A percentile compares a stretch with the other conserved stretches of the same genome.
phyloP scores from a whole-genome alignment of 2,113 vertebrate species.

The Amazona vittata region DNA sequence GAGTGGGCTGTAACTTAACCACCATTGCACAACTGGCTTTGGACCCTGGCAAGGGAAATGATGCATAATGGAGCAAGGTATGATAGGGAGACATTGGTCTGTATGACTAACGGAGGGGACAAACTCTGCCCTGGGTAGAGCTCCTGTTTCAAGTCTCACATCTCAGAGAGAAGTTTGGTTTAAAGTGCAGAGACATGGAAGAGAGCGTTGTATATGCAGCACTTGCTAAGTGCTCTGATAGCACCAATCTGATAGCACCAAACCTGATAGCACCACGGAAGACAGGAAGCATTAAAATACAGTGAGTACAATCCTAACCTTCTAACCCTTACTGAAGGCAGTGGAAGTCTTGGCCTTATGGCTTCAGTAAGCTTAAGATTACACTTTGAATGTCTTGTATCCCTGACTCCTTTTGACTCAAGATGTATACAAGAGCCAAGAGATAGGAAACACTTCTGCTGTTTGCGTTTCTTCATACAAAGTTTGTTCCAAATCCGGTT shows the following conservation, averaged over 20 bases:
- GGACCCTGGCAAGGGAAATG: neutral
- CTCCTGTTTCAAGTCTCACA: conserved; percentile 45
- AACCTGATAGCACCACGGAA: conserved; percentile 15
- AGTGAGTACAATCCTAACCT: neutral
- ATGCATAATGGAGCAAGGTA: neutral
- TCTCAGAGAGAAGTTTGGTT: conserved; percentile 22
- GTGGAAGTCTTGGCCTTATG: neutral
- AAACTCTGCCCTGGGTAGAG: conserved; percentile 8
- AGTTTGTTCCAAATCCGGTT: neutral
- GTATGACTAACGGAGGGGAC: neutral
- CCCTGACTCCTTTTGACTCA: neutral
- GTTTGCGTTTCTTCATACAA: neutral
- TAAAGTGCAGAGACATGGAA: conserved; percentile 51
- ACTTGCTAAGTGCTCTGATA: neutral
- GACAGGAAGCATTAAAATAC: neutral
- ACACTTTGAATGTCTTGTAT: neutral
- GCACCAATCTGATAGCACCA: conserved; percentile 17
- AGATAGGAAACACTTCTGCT: neutral
- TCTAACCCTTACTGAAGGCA: neutral
- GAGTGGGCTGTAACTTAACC: neutral
- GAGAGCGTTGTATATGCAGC: neutral
- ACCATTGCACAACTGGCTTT: neutral
- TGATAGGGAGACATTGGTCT: neutral
- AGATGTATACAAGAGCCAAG: neutral
- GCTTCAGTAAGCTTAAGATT: neutral